Conservation (phyloP, 2,888 invertebrate genomes). For the Halictus ligatus region DNA sequence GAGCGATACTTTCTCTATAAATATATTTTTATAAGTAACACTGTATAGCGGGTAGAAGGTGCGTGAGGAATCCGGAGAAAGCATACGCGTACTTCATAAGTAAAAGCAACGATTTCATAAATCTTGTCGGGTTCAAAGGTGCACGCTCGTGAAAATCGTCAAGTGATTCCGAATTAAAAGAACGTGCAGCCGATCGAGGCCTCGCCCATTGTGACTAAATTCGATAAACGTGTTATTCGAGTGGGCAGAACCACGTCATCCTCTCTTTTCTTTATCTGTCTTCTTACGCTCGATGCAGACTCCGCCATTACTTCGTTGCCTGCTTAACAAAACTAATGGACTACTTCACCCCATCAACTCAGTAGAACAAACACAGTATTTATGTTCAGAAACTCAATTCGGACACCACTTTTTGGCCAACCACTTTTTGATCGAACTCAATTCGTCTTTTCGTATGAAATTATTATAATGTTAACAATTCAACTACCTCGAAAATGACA, state of each 20-base stretch:
- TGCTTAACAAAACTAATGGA: background rate
- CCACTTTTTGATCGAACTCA: background rate
- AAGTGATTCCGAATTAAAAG: background rate
- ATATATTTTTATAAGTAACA: background rate
- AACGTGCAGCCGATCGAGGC: background rate
- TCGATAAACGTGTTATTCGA: background rate
- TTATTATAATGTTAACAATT: background rate
- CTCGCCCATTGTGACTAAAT: background rate
- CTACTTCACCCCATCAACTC: background rate
- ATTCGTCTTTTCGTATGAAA: no score
- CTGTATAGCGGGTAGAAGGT: background rate
- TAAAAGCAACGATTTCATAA: slow-evolving; percentile 2
- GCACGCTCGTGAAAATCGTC: background rate
- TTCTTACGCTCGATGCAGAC: background rate
- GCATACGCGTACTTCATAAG: background rate
- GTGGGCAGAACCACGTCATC: slow-evolving; percentile 8
- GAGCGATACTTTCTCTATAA: background rate
- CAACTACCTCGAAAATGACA: background rate
- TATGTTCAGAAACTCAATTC: no score
- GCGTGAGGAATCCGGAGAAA: background rate
- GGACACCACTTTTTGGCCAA: no score
- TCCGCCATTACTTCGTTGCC: background rate
- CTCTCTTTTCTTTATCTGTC: slow-evolving; percentile 6
- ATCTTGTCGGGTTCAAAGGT: background rate
- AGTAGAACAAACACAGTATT: background rate